Evolutionary conservation across 2,113 vertebrate species (phyloP), one percentile per base, ranked within the genome.

Genomic region (Silurus glanis): DNA sequence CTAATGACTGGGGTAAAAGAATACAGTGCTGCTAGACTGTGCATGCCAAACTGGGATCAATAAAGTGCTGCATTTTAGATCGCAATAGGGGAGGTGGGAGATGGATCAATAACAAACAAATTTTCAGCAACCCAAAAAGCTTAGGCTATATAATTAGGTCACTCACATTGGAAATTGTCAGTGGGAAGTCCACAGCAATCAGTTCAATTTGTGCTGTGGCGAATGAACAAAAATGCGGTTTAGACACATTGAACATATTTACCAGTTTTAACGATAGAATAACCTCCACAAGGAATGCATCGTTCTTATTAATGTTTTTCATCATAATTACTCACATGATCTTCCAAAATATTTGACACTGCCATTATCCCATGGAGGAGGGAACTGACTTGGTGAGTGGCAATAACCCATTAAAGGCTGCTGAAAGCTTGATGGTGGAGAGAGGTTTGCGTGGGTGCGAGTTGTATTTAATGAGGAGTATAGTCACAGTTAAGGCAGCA

Each of bases 21-120:
- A 93, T 92, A 93, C 91, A 91, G 92, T 92, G 91, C 90, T 82
- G 91, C 91, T 91, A 93, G 92, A 91, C 91, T 93, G 92, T 91
- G 87, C 93, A 90, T 90, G 91, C 88, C 93, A 91, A 91, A 92
- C 88, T 87, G 67, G 83, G 91, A 94, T 95, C 94, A 91, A 95
- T 95, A 91, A 72, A 93, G 88, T 90, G 93, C 92, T 88, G 89
- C 92, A 93, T 88, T 93, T 91, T 93, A 93, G 91, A 94, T 92
- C 93, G 89, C 93, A 92, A 91, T 88, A 90, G 92, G 93, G 88
- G 91, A 90, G 83, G 79, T 86, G 85, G 89, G 89, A 91, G 85
- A 83, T 80, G 83, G 90, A 94, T 95, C 94, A 88, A 95, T 95
- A 92, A 94, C 94, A 94, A 95, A 93, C 93, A 94, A 92, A 95